A percentile compares a stretch with the other conserved stretches of the same genome.
phyloP scores from a whole-genome alignment of 1,140 invertebrate species.

The Nixonia krombeini region DNA sequence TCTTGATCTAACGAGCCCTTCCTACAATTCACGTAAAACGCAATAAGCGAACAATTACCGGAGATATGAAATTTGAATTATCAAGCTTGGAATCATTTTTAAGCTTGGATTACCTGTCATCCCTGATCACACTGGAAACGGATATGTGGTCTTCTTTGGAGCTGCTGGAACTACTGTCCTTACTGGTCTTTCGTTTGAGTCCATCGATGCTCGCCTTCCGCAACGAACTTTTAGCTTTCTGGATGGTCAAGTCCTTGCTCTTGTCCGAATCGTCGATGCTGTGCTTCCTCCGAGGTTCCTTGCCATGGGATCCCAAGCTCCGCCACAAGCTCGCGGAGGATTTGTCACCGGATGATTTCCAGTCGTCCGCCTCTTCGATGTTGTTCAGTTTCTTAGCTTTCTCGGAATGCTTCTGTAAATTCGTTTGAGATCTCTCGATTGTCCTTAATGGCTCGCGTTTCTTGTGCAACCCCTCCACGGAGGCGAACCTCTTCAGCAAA shows the following conservation, averaged over 20 bases:
- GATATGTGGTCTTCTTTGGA: conserved; percentile 57
- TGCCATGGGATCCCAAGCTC: conserved; percentile 12
- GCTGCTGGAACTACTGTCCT: conserved; percentile 59
- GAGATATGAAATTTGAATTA: no score
- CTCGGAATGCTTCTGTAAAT: conserved; percentile 25
- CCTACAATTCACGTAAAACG: no score
- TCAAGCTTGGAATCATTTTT: no score
- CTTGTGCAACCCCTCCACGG: conserved; percentile 43
- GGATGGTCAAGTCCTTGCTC: no score
- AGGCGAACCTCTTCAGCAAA: conserved; percentile 39
- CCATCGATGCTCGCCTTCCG: conserved; percentile 52
- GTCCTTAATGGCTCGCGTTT: conserved; percentile 11
- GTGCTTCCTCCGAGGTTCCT: conserved; percentile 35
- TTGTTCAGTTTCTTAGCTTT: conserved; percentile 49
- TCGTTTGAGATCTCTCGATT: conserved; percentile 49
- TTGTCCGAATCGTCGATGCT: conserved; percentile 52
- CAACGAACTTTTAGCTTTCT: conserved; percentile 10
- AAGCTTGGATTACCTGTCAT: conserved; percentile 2
- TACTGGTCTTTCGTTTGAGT: conserved; percentile 56
- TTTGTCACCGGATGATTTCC: conserved; percentile 5
- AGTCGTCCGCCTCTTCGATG: conserved; percentile 51
- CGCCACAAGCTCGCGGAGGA: conserved; percentile 14
- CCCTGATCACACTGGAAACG: conserved; percentile 30
- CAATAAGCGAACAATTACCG: no score
- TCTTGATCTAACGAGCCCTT: conserved; percentile 53